Conservation (phyloP, 1,140 invertebrate species). For the Cyphomyrmex costatus region DNA sequence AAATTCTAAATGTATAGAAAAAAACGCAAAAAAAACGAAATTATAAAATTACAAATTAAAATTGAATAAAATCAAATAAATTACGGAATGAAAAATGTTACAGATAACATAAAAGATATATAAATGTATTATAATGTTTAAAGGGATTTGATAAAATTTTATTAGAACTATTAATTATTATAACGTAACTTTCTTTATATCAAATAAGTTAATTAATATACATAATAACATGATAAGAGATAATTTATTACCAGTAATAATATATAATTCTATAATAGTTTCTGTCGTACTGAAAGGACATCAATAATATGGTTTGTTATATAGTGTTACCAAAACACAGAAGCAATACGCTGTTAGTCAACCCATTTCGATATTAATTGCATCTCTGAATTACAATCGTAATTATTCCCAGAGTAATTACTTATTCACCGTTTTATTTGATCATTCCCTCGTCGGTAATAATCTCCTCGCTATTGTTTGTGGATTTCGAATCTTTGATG, state of each 20-base stretch:
- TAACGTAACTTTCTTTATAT: slow-evolving; percentile 2
- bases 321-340: not conserved
- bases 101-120: not conserved
- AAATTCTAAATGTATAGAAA: not conserved
- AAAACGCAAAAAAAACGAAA: not conserved
- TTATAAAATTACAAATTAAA: not conserved
- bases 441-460: slow-evolving; percentile 18
- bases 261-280: slow-evolving; percentile 12
- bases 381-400: not conserved
- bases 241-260: slow-evolving; percentile 12
- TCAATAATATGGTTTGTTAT: slow-evolving; percentile 10
- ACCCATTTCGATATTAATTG: not conserved
- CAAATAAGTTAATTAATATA: not conserved
- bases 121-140: not conserved
- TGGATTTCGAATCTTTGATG: slow-evolving; percentile 16
- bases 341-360: not conserved
- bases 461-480: slow-evolving; percentile 30
- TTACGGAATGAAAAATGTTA: not conserved
- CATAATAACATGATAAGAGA: not conserved
- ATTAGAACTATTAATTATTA: not conserved
- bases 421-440: slow-evolving; percentile 18
- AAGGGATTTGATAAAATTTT: not conserved
- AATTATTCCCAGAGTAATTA: slow-evolving; percentile 32
- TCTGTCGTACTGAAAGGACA: not conserved
- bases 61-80: not conserved